Conservation (phyloP, 2,113 vertebrate genomes). For the Chionomys nivalis region DNA sequence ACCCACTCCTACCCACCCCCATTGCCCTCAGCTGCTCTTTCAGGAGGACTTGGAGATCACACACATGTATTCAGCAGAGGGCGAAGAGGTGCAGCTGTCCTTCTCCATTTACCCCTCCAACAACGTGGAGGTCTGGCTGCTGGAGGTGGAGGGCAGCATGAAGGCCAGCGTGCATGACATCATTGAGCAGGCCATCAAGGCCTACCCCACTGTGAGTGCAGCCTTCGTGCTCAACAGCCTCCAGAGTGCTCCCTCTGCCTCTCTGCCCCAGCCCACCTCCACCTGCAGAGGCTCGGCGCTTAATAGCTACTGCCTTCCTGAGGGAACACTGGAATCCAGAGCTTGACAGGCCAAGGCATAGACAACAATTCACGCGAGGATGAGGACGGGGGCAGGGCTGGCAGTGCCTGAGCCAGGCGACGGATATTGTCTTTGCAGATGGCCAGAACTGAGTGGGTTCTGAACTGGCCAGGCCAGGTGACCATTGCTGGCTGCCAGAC, state of each 20-base stretch:
- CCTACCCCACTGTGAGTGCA: constrained; percentile 88
- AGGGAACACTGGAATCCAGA: background rate
- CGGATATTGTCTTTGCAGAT: constrained; percentile 75
- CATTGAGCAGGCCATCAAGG: constrained; percentile 88
- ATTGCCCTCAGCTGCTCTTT: constrained; percentile 89
- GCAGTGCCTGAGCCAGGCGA: background rate
- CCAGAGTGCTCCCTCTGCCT: background rate
- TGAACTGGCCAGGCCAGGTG: constrained; percentile 96
- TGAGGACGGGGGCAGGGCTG: background rate
- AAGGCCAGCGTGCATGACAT: constrained; percentile 91
- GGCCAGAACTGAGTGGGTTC: constrained; percentile 90
- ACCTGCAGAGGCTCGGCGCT: background rate
- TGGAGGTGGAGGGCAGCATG: constrained; percentile 93
- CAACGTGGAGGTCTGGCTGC: constrained; percentile 94
- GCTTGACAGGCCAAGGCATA: constrained; percentile 3
- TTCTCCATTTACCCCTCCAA: constrained; percentile 87
- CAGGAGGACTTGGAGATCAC: constrained; percentile 94
- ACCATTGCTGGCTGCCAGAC: constrained; percentile 96
- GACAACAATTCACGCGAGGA: background rate
- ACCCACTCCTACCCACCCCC: background rate
- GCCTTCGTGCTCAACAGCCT: fast-evolving
- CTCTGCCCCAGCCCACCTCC: background rate
- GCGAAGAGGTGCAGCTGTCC: constrained; percentile 91
- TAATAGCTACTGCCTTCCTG: background rate
- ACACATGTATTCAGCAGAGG: constrained; percentile 94